Conservation (phyloP, 2,797 vertebrate species). For the Eurystomus glaucurus region DNA sequence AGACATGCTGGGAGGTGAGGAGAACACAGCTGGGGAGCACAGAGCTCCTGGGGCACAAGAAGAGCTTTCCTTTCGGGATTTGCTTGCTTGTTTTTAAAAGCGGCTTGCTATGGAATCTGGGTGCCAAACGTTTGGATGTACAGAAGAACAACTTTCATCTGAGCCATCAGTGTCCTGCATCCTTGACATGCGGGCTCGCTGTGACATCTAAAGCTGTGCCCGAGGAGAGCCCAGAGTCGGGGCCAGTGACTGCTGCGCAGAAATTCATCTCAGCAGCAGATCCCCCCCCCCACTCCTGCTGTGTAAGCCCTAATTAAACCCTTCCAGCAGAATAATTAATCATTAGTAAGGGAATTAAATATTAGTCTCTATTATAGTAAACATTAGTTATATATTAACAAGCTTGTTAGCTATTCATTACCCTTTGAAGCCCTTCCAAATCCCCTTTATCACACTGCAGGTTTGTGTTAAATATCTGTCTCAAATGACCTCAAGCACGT, state of each 20-base stretch:
- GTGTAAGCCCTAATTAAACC: conserved; percentile 41
- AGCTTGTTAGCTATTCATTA: background rate
- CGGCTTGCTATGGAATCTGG: rapidly evolving
- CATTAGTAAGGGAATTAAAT: conserved; percentile 33
- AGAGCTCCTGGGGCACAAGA: rapidly evolving
- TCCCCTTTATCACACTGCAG: background rate
- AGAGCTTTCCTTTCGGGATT: background rate
- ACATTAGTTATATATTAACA: conserved; percentile 23
- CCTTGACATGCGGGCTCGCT: rapidly evolving
- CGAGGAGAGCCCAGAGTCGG: rapidly evolving
- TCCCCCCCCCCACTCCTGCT: background rate
- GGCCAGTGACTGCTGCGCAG: rapidly evolving
- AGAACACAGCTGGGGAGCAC: rapidly evolving
- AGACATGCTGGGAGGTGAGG: background rate
- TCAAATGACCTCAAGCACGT: background rate
- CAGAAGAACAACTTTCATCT: background rate
- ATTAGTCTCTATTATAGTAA: conserved; percentile 41
- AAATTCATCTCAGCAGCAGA: background rate
- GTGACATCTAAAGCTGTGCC: background rate
- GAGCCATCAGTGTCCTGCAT: background rate
- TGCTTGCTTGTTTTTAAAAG: background rate
- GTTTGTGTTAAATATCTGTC: background rate
- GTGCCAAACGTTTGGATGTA: background rate
- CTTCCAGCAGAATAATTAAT: conserved; percentile 38
- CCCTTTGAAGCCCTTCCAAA: conserved; percentile 1